phyloP scores from a whole-genome alignment of 1,140 invertebrate species.

The Euwallacea similis region DNA sequence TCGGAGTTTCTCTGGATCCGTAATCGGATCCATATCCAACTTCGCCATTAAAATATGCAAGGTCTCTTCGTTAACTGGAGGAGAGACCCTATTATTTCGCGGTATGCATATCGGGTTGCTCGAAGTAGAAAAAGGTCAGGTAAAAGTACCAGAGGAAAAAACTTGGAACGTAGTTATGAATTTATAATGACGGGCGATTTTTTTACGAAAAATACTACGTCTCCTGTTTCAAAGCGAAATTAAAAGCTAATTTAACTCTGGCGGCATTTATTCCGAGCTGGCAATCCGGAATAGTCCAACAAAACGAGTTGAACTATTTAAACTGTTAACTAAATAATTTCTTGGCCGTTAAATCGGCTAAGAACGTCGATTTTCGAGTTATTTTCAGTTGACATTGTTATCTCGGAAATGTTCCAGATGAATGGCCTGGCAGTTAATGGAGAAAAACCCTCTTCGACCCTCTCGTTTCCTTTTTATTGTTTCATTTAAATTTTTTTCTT shows the following conservation, averaged over 20 bases:
- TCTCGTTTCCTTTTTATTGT: not conserved
- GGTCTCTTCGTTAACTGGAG: not conserved
- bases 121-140: not conserved
- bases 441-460: not conserved
- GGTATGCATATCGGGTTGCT: conserved; percentile 7
- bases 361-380: conserved; percentile 22
- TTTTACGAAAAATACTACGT: too few relatives aligned
- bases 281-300: not conserved
- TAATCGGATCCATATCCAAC: too few relatives aligned
- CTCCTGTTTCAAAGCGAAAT: not conserved
- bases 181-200: too few relatives aligned
- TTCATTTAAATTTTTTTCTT: not conserved
- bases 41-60: conserved; percentile 9
- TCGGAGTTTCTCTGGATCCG: too few relatives aligned
- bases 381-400: conserved; percentile 12
- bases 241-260: not conserved
- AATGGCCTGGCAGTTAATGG: not conserved
- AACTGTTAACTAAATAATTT: conserved; percentile 18
- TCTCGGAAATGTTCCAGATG: conserved; percentile 1
- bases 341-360: conserved; percentile 19
- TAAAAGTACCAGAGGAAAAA: too few relatives aligned
- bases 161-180: too few relatives aligned
- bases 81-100: conserved; percentile 4
- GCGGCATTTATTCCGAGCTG: not conserved
- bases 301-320: conserved; percentile 10